Conservation (phyloP, 2,888 invertebrate species). For the Ichneumoninae sp. region DNA sequence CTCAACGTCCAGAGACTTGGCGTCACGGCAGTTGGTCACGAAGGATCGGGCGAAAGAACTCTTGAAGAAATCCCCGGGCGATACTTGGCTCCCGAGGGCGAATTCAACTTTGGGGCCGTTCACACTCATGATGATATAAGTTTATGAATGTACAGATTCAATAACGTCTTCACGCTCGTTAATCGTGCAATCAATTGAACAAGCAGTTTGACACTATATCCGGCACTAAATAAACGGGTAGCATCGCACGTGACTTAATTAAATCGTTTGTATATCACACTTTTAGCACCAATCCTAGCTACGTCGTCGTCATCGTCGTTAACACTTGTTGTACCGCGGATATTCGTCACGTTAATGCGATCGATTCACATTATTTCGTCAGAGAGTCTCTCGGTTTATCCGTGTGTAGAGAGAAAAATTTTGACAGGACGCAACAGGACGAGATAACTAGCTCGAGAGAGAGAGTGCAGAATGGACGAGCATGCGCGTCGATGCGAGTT, state of each 20-base stretch:
- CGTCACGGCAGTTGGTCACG: conserved; percentile 82
- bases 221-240: background rate
- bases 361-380: conserved; percentile 10
- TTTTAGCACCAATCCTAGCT: background rate
- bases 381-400: background rate
- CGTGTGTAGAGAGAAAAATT: background rate
- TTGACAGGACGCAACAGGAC: background rate
- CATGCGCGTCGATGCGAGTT: conserved; percentile 21
- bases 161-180: background rate
- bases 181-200: background rate
- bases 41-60: conserved; percentile 86
- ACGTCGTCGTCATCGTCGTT: background rate
- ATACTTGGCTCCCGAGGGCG: conserved; percentile 80
- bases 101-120: conserved; percentile 77
- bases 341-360: background rate
- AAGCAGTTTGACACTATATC: conserved; percentile 10
- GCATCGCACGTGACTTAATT: conserved; percentile 5
- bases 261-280: background rate
- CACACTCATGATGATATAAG: conserved; percentile 69
- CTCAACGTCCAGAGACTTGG: conserved; percentile 84
- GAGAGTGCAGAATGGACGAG: background rate
- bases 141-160: background rate
- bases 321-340: background rate
- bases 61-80: conserved; percentile 85
- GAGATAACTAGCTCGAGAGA: background rate